Conservation (phyloP, 2,797 vertebrate genomes). For the Cichlasoma orientale region DNA sequence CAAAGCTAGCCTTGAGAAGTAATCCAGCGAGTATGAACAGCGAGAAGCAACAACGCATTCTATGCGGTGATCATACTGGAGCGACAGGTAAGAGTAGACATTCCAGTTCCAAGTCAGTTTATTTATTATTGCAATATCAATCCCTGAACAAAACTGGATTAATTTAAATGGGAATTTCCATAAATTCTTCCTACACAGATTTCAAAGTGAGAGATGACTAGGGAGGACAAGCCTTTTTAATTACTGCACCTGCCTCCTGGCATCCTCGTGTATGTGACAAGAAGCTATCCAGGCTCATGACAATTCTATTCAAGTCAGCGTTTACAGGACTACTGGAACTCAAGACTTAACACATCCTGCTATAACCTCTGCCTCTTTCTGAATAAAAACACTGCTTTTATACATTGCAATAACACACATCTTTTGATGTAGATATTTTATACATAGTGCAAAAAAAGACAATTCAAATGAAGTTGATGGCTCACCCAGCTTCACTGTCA, state of each 20-base stretch:
- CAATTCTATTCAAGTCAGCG: background rate
- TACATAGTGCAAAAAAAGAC: background rate
- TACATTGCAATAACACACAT: rapidly evolving
- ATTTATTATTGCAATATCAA: background rate
- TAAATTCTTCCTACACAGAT: too few relatives aligned
- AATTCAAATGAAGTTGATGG: too few relatives aligned
- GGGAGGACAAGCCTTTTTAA: too few relatives aligned
- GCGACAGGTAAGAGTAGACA: background rate
- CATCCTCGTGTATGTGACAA: too few relatives aligned
- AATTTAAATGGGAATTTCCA: too few relatives aligned
- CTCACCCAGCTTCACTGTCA: background rate
- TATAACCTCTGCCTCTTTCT: background rate
- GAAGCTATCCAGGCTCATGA: too few relatives aligned
- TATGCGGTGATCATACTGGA: background rate
- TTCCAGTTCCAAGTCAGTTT: background rate
- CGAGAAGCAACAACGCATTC: background rate
- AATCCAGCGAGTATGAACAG: background rate
- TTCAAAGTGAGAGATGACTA: too few relatives aligned
- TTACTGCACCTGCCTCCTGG: too few relatives aligned
- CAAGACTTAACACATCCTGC: too few relatives aligned
- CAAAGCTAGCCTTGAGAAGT: background rate
- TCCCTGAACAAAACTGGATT: too few relatives aligned
- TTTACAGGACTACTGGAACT: background rate
- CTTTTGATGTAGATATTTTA: background rate
- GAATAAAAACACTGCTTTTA: background rate